Conservation (phyloP, 2,113 vertebrate genomes). For the Cryptotis parvus region DNA sequence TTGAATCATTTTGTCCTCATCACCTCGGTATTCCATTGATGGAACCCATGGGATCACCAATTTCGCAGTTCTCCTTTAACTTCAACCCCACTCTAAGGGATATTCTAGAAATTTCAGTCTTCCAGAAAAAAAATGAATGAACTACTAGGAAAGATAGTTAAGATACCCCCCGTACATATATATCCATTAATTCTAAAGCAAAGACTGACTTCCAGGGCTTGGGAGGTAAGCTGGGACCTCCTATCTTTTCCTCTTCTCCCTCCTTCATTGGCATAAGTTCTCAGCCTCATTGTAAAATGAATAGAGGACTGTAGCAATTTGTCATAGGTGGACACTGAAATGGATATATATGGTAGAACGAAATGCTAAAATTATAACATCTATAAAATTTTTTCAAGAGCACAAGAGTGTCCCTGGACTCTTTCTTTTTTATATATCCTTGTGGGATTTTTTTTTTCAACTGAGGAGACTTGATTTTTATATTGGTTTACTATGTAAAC, state of each 20-base stretch:
- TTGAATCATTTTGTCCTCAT: neutral
- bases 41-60: neutral
- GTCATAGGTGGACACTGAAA: accelerated
- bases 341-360: neutral
- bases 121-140: constrained; percentile 15
- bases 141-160: neutral
- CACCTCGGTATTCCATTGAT: neutral
- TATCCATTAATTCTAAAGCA: neutral
- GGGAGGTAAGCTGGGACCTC: neutral
- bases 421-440: neutral
- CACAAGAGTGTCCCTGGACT: neutral
- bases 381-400: neutral
- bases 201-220: neutral
- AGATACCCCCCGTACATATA: neutral
- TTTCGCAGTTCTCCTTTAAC: neutral
- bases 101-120: neutral
- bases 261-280: neutral
- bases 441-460: constrained; percentile 37
- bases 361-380: neutral
- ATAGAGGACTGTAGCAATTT: neutral
- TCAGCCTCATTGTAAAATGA: neutral
- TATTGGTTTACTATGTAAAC: constrained; percentile 22
- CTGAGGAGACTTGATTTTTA: constrained; percentile 21
- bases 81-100: neutral
- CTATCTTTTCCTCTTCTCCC: neutral